Evolutionary conservation across 2,113 vertebrate species (phyloP).

Genomic region (Corythaixoides concolor): DNA sequence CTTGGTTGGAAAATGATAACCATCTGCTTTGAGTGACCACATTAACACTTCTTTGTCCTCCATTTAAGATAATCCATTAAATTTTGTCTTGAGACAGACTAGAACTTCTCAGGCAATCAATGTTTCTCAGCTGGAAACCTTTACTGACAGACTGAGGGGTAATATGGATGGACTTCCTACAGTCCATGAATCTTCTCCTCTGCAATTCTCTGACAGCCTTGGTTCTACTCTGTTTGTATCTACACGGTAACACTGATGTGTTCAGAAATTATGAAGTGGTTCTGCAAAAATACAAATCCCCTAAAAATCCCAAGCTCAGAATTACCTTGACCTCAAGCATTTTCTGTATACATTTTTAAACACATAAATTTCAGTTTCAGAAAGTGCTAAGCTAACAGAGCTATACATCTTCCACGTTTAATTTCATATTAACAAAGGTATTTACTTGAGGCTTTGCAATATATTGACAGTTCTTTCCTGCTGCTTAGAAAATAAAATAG

Average conservation of each 20-base stretch:
- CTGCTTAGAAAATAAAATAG: neutral
- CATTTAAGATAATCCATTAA: neutral
- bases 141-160: neutral
- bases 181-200: neutral
- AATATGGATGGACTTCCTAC: rapidly evolving
- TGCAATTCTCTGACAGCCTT: neutral
- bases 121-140: neutral
- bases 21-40: neutral
- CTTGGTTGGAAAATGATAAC: neutral
- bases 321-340: neutral
- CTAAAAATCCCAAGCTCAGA: neutral
- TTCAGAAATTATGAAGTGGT: neutral
- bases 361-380: neutral
- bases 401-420: neutral
- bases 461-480: neutral
- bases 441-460: neutral
- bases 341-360: neutral
- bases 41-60: neutral
- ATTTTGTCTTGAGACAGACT: neutral
- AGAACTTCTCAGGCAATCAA: neutral
- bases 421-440: neutral
- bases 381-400: neutral
- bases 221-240: neutral
- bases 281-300: neutral
- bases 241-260: neutral